These are phyloP conservation scores for Netelia inedita DNA, from an alignment of 2,888 invertebrate species.

Conservation along the genomic window DNA sequence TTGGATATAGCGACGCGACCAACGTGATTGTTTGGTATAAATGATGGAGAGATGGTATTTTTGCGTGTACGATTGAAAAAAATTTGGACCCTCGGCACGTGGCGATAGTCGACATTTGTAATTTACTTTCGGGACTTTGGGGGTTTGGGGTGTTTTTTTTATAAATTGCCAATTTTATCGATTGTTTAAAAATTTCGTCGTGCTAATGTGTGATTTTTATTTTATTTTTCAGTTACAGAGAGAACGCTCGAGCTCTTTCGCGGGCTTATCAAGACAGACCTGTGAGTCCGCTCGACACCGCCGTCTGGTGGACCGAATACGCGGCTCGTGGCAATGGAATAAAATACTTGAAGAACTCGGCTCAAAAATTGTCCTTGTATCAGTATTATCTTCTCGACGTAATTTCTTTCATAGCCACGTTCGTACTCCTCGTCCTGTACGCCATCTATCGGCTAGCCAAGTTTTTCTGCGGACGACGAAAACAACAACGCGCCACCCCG, in stretches of 20 bases:
- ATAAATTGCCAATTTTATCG: background rate
- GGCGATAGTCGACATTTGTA: too few species aligned
- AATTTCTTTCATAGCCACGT: constrained; percentile 47
- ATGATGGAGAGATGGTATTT: constrained; percentile 6
- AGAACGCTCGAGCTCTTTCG: constrained; percentile 70
- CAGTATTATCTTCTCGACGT: constrained; percentile 76
- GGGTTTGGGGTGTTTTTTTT: too few species aligned
- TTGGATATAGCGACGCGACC: background rate
- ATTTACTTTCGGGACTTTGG: too few species aligned
- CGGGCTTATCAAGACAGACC: constrained; percentile 72
- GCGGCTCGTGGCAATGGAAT: constrained; percentile 72
- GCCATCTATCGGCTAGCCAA: constrained; percentile 65
- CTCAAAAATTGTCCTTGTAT: constrained; percentile 73
- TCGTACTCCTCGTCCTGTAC: constrained; percentile 59
- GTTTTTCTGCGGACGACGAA: constrained; percentile 30
- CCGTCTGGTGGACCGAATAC: constrained; percentile 75
- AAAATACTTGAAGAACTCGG: constrained; percentile 70
- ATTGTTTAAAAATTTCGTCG: background rate
- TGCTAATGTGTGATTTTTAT: too few species aligned
- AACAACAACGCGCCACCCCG: background rate
- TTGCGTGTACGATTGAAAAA: background rate
- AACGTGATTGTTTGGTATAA: constrained; percentile 43
- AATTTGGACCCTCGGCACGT: too few species aligned
- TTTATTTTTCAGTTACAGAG: constrained; percentile 65
- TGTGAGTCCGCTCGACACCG: constrained; percentile 68